phyloP scores from a whole-genome alignment of 2,888 invertebrate species.

The Cryptosula pallasiana region DNA sequence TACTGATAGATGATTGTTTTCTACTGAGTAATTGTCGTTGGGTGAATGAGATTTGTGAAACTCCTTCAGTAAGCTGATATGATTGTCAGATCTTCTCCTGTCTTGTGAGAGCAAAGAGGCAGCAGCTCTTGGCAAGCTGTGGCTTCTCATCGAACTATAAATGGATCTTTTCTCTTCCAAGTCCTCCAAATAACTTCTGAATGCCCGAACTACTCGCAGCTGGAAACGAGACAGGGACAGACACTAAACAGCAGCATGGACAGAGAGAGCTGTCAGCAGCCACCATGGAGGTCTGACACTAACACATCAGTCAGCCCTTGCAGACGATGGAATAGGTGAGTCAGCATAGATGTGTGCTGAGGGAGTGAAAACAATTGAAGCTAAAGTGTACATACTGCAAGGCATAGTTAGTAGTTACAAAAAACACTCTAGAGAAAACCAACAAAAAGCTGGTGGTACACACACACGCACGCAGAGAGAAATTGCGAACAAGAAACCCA shows the following conservation, averaged over 20 bases:
- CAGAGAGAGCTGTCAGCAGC: background rate
- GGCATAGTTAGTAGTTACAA: too few relatives aligned
- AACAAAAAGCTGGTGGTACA: too few relatives aligned
- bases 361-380: too few relatives aligned
- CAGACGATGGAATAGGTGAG: too few relatives aligned
- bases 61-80: background rate
- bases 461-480: too few relatives aligned
- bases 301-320: too few relatives aligned
- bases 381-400: too few relatives aligned
- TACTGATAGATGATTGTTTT: background rate
- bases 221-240: slow-evolving; percentile 62
- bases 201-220: slow-evolving; percentile 99
- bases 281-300: too few relatives aligned
- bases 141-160: slow-evolving; percentile 66
- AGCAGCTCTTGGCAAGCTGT: slow-evolving; percentile 40
- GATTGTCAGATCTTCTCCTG: slow-evolving; percentile 11
- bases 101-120: slow-evolving; percentile 2
- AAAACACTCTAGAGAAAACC: too few relatives aligned
- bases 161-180: slow-evolving; percentile 97
- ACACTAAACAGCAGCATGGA: slow-evolving; percentile 16
- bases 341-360: too few relatives aligned
- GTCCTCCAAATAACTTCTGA: slow-evolving; percentile 99
- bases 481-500: too few relatives aligned
- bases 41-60: slow-evolving; percentile 7
- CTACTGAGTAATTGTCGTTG: background rate